phyloP scores from a whole-genome alignment of 30 jellyfish, hydroid and myxozoan genomes.

The Cassiopea xamachana region DNA sequence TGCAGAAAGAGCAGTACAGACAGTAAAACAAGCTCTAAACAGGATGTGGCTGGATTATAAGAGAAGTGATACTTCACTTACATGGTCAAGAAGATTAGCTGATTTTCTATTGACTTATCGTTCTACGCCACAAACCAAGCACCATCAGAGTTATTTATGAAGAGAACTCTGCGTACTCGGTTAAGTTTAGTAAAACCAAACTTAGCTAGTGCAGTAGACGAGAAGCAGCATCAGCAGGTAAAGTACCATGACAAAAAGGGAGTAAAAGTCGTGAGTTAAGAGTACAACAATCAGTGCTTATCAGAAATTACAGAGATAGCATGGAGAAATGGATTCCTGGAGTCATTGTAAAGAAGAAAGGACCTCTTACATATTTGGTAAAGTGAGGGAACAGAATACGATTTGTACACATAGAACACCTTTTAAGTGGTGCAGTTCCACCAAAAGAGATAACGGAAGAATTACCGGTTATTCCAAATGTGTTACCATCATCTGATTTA shows the following conservation, averaged over 20 bases:
- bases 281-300: constrained; percentile 36
- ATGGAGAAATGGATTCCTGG: constrained; percentile 53
- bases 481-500: constrained; percentile 33
- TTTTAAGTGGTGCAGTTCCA: constrained; percentile 42
- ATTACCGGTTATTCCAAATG: constrained; percentile 46
- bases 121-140: constrained; percentile 64
- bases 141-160: constrained; percentile 64
- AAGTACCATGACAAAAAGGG: constrained; percentile 41
- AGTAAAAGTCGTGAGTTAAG: constrained; percentile 38
- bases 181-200: constrained; percentile 47
- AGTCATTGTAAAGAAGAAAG: constrained; percentile 53
- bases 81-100: constrained; percentile 46
- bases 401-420: constrained; percentile 55
- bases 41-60: constrained; percentile 36
- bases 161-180: constrained; percentile 54
- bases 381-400: constrained; percentile 30
- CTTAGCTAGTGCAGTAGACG: constrained; percentile 52
- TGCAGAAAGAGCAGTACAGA: constrained; percentile 38
- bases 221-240: constrained; percentile 59
- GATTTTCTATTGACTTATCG: constrained; percentile 49
- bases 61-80: constrained; percentile 33
- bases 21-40: constrained; percentile 40
- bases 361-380: constrained; percentile 51
- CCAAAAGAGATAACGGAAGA: constrained; percentile 59
- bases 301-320: constrained; percentile 56